Evolutionary conservation across 2,797 vertebrate genomes (phyloP), one percentile per base, ranked within the genome.

Genomic region (Microctenopoma stevenorrisi): DNA sequence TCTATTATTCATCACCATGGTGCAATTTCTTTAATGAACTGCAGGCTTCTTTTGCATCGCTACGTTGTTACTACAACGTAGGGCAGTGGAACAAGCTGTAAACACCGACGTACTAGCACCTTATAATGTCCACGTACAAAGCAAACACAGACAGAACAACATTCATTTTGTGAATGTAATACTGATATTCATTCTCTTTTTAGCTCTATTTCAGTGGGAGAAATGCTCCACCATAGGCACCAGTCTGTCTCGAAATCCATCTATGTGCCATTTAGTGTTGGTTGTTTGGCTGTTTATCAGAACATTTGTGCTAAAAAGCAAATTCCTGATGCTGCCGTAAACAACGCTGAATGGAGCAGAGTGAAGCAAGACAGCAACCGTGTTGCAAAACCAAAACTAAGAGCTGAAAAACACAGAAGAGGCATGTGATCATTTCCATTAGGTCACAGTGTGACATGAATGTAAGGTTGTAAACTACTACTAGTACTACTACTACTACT

Each of bases 61-160:
- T 22, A 22, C 22, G 22, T 18, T 52, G 1, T 16, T 42, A n/a
- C 1, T 18, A 25, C 26, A 15, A 38, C 16, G 55, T 50, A 26
- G 37, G 4, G 14, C 30, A 28, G 47, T 4, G 12, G 51, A 43
- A 22, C 2, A 28, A 37, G 30, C 51, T 35, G 18, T 55, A 46
- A 55, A 68, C 13, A 26, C 0, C 46, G 11, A 56, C 2, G 47
- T 15, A 38, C 33, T 47, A 37, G 18, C 16, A 63, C 13, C 37
- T 33, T 35, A 42, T 16, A n/a, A 58, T 68, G 49, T 22, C 28
- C 7, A 51, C 35, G 74, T 44, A 53, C 40, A 64, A 33, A 63
- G 44, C 2, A 0, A 44, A 28, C 35, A n/a, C 49, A 42, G 6
- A 66, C 4, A 1, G 28, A 44, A 25, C 26, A n/a, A 56, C 12